Conservation (phyloP, 2,113 vertebrate genomes). For the Cinclus cinclus region DNA sequence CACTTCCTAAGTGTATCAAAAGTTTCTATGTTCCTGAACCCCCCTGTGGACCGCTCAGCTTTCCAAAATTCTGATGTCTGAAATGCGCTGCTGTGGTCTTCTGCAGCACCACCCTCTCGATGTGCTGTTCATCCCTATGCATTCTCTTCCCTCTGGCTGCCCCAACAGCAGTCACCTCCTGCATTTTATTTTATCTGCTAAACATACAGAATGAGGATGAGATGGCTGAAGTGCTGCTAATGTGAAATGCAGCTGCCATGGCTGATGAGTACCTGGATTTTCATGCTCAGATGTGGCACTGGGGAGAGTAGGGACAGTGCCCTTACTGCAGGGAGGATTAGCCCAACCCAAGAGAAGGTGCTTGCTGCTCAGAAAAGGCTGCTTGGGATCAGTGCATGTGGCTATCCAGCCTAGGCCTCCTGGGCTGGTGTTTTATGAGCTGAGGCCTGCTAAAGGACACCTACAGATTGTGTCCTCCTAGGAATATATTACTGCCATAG, state of each 20-base stretch:
- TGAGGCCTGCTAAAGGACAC: not conserved
- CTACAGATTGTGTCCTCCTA: not conserved
- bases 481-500: not conserved
- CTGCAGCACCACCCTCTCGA: not conserved
- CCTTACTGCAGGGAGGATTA: not conserved
- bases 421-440: not conserved
- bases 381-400: not conserved
- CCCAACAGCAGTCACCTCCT: not conserved
- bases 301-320: not conserved
- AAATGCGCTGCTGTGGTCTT: not conserved
- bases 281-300: not conserved
- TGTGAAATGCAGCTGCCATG: not conserved
- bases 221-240: not conserved
- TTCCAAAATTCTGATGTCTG: not conserved
- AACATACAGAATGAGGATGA: not conserved
- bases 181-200: not conserved
- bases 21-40: not conserved
- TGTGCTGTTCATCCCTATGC: not conserved
- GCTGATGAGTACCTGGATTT: not conserved
- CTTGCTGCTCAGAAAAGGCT: not conserved
- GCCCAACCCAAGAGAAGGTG: not conserved
- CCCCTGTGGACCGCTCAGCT: rapidly evolving
- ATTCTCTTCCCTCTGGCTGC: not conserved
- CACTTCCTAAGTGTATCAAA: not conserved
- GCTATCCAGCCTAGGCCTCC: not conserved